These are phyloP conservation scores for Sebastes fasciatus DNA, from an alignment of 2,113 vertebrate genomes.

Conservation along the genomic window DNA sequence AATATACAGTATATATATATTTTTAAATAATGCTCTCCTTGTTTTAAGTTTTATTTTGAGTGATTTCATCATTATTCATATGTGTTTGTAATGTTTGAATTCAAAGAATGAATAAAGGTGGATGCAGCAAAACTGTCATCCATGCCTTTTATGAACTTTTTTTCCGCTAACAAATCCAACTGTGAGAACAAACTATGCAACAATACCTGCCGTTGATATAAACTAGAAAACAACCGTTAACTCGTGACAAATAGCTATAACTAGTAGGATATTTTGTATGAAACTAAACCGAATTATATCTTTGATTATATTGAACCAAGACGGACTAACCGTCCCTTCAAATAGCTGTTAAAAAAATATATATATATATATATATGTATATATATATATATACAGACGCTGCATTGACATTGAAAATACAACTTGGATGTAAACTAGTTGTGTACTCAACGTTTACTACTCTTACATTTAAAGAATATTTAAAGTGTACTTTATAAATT, in stretches of 20 bases:
- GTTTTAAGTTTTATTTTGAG: conserved; percentile 62
- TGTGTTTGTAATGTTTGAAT: conserved; percentile 74
- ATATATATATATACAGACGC: too few species aligned
- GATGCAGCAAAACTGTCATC: conserved; percentile 48
- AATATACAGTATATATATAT: conserved; percentile 11
- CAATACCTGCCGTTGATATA: fast-evolving
- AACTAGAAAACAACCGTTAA: background rate
- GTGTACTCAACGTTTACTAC: too few species aligned
- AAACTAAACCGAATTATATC: too few species aligned
- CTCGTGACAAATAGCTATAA: background rate
- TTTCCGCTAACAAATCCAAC: too few species aligned
- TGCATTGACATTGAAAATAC: too few species aligned
- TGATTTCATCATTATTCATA: conserved; percentile 68
- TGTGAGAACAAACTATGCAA: background rate
- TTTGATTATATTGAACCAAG: too few species aligned
- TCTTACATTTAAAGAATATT: too few species aligned
- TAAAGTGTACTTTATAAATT: too few species aligned
- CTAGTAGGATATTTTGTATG: fast-evolving
- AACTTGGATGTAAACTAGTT: too few species aligned
- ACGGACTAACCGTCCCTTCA: too few species aligned
- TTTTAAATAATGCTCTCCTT: conserved; percentile 57
- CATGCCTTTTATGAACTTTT: conserved; percentile 27
- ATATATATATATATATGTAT: too few species aligned
- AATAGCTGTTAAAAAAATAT: too few species aligned
- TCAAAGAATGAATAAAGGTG: conserved; percentile 72